These are phyloP conservation scores for Hippocampus guttulatus DNA, from an alignment of 2,113 vertebrate genomes.

Conservation along the genomic window DNA sequence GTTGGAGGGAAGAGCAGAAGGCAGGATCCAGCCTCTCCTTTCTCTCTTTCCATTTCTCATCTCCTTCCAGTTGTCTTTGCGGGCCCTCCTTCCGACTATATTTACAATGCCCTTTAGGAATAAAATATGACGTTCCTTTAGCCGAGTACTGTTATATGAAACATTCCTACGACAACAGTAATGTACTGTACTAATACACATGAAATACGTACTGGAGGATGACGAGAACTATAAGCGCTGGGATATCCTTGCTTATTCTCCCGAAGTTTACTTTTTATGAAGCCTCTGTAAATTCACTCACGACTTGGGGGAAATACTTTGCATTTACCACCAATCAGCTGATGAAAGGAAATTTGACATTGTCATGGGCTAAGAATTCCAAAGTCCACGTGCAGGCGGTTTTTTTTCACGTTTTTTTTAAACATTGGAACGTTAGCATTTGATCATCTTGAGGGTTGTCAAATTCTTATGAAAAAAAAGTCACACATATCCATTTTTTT, in stretches of 20 bases:
- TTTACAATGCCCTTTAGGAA: slow-evolving; percentile 73
- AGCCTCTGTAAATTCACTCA: background rate
- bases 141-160: slow-evolving; percentile 69
- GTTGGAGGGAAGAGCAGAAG: slow-evolving; percentile 36
- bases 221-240: slow-evolving; percentile 60
- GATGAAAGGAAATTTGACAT: background rate
- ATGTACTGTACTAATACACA: slow-evolving; percentile 96
- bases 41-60: slow-evolving; percentile 28
- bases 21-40: slow-evolving; percentile 86
- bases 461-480: background rate
- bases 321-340: background rate
- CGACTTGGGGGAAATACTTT: background rate
- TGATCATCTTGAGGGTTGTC: background rate
- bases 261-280: slow-evolving; percentile 6
- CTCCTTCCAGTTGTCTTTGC: slow-evolving; percentile 17
- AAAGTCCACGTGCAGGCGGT: background rate
- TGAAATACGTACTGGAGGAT: slow-evolving; percentile 71
- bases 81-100: slow-evolving; percentile 44
- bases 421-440: background rate
- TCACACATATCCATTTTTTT: background rate
- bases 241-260: slow-evolving; percentile 13
- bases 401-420: background rate
- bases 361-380: background rate
- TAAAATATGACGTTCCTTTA: slow-evolving; percentile 64
- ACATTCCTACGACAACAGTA: slow-evolving; percentile 91